phyloP scores from a whole-genome alignment of 2,888 invertebrate species.

The Ectobius pallidus region DNA sequence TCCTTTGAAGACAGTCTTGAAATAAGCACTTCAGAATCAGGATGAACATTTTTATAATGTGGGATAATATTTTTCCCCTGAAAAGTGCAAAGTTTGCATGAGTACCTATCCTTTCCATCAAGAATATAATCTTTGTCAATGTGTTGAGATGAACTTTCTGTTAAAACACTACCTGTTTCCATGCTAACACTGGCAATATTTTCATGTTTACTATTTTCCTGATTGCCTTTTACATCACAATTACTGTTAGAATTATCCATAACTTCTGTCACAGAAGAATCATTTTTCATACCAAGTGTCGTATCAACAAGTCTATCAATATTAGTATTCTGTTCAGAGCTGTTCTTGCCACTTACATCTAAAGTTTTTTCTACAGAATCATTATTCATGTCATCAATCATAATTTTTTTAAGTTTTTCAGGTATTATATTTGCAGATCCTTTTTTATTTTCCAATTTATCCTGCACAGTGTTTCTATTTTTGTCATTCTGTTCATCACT shows the following conservation, averaged over 20 bases:
- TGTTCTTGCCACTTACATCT: not conserved
- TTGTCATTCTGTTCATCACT: not conserved
- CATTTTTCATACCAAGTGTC: not conserved
- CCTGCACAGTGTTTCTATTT: too few species aligned
- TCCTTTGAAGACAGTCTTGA: slow-evolving; percentile 63
- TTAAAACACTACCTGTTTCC: too few species aligned
- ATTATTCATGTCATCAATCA: too few species aligned
- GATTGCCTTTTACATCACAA: too few species aligned
- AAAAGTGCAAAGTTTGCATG: slow-evolving; percentile 67
- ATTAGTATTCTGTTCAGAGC: not conserved
- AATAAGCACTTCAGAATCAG: slow-evolving; percentile 67
- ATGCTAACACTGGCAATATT: too few species aligned
- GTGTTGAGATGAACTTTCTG: not conserved
- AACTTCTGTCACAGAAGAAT: not conserved
- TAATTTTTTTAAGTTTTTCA: too few species aligned
- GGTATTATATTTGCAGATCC: too few species aligned
- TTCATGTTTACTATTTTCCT: too few species aligned
- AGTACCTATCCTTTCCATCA: slow-evolving; percentile 52
- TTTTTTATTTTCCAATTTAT: too few species aligned
- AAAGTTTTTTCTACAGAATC: not conserved
- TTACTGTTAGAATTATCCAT: too few species aligned
- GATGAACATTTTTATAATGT: slow-evolving; percentile 70
- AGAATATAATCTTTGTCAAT: not conserved
- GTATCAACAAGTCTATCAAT: not conserved
- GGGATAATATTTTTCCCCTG: slow-evolving; percentile 65